Percentiles rank a stretch among this genome's conserved stretches.
Conservation (phyloP, 1,140 invertebrate genomes). For the Hyphantria cunea region DNA sequence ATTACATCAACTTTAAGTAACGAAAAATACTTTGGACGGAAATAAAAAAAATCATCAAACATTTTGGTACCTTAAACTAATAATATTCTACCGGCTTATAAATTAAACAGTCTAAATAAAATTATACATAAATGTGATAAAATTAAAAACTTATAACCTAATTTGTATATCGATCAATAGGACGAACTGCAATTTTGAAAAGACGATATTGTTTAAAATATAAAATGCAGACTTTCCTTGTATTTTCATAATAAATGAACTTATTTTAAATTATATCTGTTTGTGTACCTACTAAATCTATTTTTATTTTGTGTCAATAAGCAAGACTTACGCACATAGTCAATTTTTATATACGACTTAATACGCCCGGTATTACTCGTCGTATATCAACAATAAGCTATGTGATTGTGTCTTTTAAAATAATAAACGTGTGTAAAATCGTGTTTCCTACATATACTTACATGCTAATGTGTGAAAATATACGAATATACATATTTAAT, state of each 20-base stretch:
- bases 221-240: no score
- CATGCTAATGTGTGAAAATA: slow-evolving; percentile 2
- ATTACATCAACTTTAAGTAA: slow-evolving; percentile 42
- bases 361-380: no score
- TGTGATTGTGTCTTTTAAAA: no score
- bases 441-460: no score
- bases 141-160: slow-evolving; percentile 28
- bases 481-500: background rate
- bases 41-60: slow-evolving; percentile 32
- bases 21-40: slow-evolving; percentile 56
- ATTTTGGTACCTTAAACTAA: slow-evolving; percentile 10
- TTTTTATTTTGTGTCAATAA: no score
- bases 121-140: slow-evolving; percentile 7
- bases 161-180: slow-evolving; percentile 21
- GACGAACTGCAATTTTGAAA: background rate
- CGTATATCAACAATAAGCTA: no score
- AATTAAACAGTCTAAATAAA: slow-evolving; percentile 35
- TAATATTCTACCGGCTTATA: slow-evolving; percentile 26
- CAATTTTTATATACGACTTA: no score
- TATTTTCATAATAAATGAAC: no score
- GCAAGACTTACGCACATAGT: no score
- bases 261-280: no score
- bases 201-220: background rate
- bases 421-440: no score
- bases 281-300: no score